These are phyloP conservation scores for Diarsia mendica DNA, from an alignment of 2,888 invertebrate genomes.

Conservation along the genomic window DNA sequence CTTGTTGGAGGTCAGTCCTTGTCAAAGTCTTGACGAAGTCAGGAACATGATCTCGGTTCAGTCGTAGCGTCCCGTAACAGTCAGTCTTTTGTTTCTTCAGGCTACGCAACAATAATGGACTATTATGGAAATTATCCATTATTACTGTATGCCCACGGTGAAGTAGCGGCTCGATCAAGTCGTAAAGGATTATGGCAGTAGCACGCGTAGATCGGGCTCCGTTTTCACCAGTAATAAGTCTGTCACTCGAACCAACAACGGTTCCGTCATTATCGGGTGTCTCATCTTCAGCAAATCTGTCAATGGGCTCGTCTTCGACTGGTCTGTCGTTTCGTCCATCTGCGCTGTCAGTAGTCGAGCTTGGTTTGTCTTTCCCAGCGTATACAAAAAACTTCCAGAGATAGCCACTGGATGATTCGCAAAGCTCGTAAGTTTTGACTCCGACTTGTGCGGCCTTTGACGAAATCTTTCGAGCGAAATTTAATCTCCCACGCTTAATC, in stretches of 20 bases:
- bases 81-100: too few relatives aligned
- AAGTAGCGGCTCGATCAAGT: neutral
- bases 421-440: neutral
- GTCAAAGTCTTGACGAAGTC: slow-evolving; percentile 2
- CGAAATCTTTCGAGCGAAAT: neutral
- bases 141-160: too few relatives aligned
- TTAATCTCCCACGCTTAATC: neutral
- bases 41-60: neutral
- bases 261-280: neutral
- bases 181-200: neutral
- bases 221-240: neutral
- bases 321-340: too few relatives aligned
- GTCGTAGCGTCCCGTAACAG: too few relatives aligned
- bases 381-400: slow-evolving; percentile 12
- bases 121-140: too few relatives aligned
- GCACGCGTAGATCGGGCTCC: neutral
- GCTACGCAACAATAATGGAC: too few relatives aligned
- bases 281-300: too few relatives aligned
- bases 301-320: too few relatives aligned
- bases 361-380: too few relatives aligned
- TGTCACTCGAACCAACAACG: neutral
- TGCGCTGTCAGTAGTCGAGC: too few relatives aligned
- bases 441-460: neutral
- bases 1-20: slow-evolving; percentile 16
- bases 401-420: neutral